phyloP scores from a whole-genome alignment of 2,888 invertebrate species.

The Acholoe squamosa region DNA sequence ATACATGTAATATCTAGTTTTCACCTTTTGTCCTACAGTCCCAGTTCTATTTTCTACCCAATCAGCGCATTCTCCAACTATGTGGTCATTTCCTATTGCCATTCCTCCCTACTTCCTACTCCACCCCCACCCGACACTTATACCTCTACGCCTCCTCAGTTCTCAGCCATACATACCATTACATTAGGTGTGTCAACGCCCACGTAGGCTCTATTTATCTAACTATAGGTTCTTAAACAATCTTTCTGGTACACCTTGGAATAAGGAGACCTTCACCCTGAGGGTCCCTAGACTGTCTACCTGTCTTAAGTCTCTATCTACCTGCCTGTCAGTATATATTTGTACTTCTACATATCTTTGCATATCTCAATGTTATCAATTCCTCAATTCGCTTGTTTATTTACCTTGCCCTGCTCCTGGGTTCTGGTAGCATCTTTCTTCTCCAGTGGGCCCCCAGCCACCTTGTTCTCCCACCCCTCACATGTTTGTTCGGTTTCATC shows the following conservation, averaged over 20 bases:
- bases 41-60: not conserved
- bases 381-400: not conserved
- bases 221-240: too few relatives aligned
- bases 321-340: not conserved
- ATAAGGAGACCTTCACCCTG: too few relatives aligned
- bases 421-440: not conserved
- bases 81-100: not conserved
- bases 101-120: not conserved
- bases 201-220: too few relatives aligned
- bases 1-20: too few relatives aligned
- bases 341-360: not conserved
- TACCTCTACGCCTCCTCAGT: not conserved
- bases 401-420: not conserved
- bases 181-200: too few relatives aligned
- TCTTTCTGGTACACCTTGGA: too few relatives aligned
- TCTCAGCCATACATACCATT: not conserved
- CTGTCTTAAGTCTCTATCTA: not conserved
- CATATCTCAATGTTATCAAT: conserved; percentile 5
- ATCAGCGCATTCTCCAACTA: not conserved
- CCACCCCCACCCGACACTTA: not conserved
- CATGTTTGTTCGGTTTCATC: not conserved
- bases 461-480: not conserved
- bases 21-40: not conserved
- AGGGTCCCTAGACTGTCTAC: too few relatives aligned
- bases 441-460: not conserved